phyloP scores from a whole-genome alignment of 2,113 vertebrate genomes.

The Sprattus sprattus region DNA sequence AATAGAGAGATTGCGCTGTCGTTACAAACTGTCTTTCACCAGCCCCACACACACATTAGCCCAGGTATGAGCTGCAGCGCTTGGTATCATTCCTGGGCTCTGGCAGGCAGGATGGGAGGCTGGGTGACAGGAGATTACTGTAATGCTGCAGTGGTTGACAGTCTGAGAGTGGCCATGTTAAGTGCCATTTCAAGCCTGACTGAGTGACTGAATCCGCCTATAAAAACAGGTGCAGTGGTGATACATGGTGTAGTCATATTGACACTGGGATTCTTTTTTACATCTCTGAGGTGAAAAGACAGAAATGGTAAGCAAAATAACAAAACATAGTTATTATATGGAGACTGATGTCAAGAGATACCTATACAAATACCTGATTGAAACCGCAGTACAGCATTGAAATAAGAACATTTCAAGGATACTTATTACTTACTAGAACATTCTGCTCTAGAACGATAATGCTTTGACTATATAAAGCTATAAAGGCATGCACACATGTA shows the following conservation, averaged over 20 bases:
- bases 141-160: background rate
- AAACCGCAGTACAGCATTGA: no score
- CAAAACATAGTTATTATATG: background rate
- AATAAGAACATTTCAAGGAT: no score
- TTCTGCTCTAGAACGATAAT: no score
- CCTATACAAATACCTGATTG: no score
- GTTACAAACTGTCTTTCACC: no score
- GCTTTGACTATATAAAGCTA: no score
- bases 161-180: background rate
- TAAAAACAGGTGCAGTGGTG: background rate
- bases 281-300: background rate
- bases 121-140: background rate
- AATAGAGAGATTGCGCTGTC: background rate
- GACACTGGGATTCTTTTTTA: background rate
- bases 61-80: background rate
- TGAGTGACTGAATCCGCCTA: background rate
- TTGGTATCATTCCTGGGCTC: background rate
- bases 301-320: background rate
- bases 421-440: no score
- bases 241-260: background rate
- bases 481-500: no score
- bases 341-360: no score
- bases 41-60: background rate
- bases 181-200: background rate
- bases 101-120: background rate